Conservation (phyloP, 2,113 vertebrate species). For the Parotia lawesii region DNA sequence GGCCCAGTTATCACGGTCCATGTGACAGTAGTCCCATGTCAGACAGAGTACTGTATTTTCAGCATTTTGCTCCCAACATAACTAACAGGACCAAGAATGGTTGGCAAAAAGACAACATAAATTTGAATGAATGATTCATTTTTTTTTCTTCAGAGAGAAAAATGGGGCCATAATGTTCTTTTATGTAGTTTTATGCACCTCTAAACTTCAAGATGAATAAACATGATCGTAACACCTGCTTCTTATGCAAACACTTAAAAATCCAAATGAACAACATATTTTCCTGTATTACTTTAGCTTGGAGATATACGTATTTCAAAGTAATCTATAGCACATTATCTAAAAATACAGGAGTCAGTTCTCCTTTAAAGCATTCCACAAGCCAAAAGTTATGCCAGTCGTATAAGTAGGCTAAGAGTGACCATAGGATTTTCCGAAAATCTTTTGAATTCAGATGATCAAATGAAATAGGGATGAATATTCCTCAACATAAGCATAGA, state of each 20-base stretch:
- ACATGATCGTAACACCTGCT: not conserved
- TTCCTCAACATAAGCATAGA: not conserved
- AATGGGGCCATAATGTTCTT: not conserved
- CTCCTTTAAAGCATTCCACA: not conserved
- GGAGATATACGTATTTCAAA: not conserved
- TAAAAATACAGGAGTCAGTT: not conserved
- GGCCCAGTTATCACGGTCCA: not conserved
- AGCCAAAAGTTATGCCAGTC: not conserved
- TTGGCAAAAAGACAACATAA: not conserved
- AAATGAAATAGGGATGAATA: not conserved
- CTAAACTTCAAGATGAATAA: not conserved
- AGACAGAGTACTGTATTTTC: not conserved
- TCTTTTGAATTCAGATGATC: not conserved
- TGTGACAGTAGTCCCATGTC: not conserved
- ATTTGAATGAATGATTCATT: not conserved
- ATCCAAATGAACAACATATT: not conserved
- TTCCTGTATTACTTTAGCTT: not conserved
- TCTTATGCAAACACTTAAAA: not conserved
- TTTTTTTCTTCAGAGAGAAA: not conserved
- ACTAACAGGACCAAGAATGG: not conserved
- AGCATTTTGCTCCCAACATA: not conserved
- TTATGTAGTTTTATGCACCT: not conserved
- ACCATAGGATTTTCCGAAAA: not conserved
- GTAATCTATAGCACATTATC: not conserved
- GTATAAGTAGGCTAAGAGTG: not conserved